These are phyloP conservation scores for Antechinus stuartii DNA, from an alignment of 2,113 vertebrate genomes.

Conservation along the genomic window DNA sequence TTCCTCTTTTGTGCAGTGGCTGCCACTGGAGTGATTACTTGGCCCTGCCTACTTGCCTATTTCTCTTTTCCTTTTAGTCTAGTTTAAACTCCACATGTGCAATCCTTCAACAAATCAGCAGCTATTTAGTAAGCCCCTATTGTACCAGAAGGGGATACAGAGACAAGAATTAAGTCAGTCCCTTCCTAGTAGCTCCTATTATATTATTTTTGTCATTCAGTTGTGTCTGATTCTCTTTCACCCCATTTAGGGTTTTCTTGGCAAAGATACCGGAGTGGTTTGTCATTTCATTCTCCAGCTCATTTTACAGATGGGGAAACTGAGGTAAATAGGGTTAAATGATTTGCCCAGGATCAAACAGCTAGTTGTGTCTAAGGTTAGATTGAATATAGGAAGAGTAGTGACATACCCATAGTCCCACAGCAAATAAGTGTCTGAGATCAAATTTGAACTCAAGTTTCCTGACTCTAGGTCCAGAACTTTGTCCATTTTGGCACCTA, in stretches of 20 bases:
- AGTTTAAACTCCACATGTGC: background rate
- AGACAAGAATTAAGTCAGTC: background rate
- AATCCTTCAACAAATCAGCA: background rate
- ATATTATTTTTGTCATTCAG: background rate
- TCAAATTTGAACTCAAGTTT: background rate
- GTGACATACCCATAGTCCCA: background rate
- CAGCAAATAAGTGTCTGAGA: background rate
- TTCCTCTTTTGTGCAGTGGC: background rate
- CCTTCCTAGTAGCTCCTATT: background rate
- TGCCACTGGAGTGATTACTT: background rate
- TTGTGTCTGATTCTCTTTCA: background rate
- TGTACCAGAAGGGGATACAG: background rate
- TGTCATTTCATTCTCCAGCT: background rate
- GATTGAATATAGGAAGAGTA: background rate
- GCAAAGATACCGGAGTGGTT: background rate
- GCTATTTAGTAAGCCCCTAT: background rate
- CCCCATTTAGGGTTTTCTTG: background rate
- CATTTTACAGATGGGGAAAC: background rate
- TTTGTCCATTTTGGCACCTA: background rate
- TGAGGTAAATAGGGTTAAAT: background rate
- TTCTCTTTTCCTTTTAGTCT: too few species aligned
- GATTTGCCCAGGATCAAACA: background rate
- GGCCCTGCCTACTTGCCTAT: too few species aligned
- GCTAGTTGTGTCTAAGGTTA: background rate
- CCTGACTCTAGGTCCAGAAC: background rate